Percentiles rank a stretch among this genome's conserved stretches.
Evolutionary conservation across 2,113 vertebrate genomes (phyloP).

Genomic region (Rhipidura dahli): DNA sequence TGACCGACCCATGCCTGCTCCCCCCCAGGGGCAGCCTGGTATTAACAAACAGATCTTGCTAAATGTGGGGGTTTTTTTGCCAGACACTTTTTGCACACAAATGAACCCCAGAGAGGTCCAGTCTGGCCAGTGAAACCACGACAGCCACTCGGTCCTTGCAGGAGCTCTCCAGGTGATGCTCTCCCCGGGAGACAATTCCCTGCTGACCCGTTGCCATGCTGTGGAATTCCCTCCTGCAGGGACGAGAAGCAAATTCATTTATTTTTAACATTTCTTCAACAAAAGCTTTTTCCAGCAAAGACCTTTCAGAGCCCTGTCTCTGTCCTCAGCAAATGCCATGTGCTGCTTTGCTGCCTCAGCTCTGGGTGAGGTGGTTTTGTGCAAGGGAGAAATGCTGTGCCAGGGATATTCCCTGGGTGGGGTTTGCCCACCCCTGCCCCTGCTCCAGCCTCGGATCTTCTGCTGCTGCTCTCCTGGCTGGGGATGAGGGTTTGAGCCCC

Average conservation of each 20-base stretch:
- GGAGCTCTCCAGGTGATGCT: not conserved
- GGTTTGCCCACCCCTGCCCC: not conserved
- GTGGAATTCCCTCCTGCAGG: not conserved
- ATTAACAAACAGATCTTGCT: not conserved
- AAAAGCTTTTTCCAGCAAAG: not conserved
- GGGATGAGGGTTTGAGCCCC: not conserved
- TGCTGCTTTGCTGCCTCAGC: not conserved
- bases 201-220: fast-evolving
- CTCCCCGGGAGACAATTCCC: fast-evolving
- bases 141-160: not conserved
- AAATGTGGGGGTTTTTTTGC: not conserved
- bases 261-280: not conserved
- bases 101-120: not conserved
- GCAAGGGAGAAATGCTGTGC: not conserved
- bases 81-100: not conserved
- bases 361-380: fast-evolving
- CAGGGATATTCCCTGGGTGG: fast-evolving
- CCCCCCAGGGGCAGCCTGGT: not conserved
- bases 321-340: not conserved
- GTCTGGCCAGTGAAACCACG: not conserved
- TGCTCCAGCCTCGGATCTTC: not conserved
- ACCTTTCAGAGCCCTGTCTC: not conserved
- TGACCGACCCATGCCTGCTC: not conserved
- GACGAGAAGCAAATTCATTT: not conserved
- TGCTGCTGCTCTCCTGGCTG: not conserved